Conservation (phyloP, 2,113 vertebrate genomes). For the Otolemur garnettii region DNA sequence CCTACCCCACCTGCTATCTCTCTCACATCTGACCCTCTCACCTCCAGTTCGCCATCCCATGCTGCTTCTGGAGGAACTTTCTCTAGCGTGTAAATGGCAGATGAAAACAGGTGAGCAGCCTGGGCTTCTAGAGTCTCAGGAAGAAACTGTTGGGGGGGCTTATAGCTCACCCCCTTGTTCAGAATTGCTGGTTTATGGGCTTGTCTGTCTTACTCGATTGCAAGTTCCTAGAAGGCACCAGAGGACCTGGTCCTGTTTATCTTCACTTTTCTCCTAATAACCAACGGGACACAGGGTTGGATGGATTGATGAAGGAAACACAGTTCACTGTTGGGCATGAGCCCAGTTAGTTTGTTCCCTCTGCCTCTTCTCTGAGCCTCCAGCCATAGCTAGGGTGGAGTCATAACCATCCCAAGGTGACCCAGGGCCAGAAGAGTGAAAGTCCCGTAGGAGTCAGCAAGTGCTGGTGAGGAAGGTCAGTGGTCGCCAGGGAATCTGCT, state of each 20-base stretch:
- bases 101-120: too few relatives aligned
- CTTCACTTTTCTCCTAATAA: neutral
- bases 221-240: neutral
- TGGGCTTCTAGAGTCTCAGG: neutral
- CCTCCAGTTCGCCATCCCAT: neutral
- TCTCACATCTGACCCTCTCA: neutral
- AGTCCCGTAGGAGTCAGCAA: neutral
- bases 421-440: neutral
- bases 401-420: neutral
- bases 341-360: neutral
- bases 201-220: constrained; percentile 13
- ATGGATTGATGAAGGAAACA: neutral
- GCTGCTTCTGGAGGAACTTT: neutral
- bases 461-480: neutral
- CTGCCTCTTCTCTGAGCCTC: neutral
- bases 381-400: neutral
- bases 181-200: neutral
- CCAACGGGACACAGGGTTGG: rapidly evolving
- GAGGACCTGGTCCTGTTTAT: neutral
- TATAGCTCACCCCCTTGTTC: rapidly evolving
- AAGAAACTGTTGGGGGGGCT: neutral
- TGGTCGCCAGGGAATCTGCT: neutral
- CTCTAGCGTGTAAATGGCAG: neutral
- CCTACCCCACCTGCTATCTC: neutral
- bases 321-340: neutral